These are phyloP conservation scores for Endomychus coccineus DNA, from an alignment of 2,888 invertebrate genomes.

Conservation along the genomic window DNA sequence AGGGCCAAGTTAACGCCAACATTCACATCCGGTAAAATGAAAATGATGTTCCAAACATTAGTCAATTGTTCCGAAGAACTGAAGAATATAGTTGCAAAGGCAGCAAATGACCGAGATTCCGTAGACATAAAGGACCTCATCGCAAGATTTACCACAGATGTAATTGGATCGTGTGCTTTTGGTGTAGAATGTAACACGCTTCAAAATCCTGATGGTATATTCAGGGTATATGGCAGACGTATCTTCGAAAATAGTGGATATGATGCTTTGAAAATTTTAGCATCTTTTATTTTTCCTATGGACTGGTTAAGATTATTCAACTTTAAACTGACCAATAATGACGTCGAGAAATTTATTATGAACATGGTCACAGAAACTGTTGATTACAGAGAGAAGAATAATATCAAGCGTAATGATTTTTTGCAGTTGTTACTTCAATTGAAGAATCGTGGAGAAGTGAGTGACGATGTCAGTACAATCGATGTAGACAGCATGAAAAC, in stretches of 20 bases:
- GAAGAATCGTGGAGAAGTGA: slow-evolving; percentile 35
- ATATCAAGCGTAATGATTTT: slow-evolving; percentile 47
- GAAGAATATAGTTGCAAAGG: slow-evolving; percentile 3
- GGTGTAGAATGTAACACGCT: slow-evolving; percentile 53
- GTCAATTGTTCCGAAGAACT: slow-evolving; percentile 35
- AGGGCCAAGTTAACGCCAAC: slow-evolving; percentile 55
- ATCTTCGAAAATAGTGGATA: slow-evolving; percentile 18
- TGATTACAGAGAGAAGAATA: slow-evolving; percentile 42
- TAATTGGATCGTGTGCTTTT: slow-evolving; percentile 52
- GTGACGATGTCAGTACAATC: background rate
- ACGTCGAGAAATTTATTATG: slow-evolving; percentile 42
- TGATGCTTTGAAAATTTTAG: slow-evolving; percentile 14
- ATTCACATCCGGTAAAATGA: slow-evolving; percentile 59
- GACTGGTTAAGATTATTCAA: slow-evolving; percentile 18
- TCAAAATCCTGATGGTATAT: slow-evolving; percentile 46
- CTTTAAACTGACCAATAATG: slow-evolving; percentile 22
- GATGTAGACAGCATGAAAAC: background rate
- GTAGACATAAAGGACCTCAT: slow-evolving; percentile 7
- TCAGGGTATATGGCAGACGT: slow-evolving; percentile 28
- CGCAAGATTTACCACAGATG: slow-evolving; percentile 50
- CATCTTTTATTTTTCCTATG: slow-evolving; percentile 15
- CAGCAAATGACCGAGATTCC: background rate
- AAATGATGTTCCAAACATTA: slow-evolving; percentile 53
- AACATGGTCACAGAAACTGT: slow-evolving; percentile 42
- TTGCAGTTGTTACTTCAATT: slow-evolving; percentile 48